Conservation (phyloP, 1,140 invertebrate species). For the Nautilus pompilius region DNA sequence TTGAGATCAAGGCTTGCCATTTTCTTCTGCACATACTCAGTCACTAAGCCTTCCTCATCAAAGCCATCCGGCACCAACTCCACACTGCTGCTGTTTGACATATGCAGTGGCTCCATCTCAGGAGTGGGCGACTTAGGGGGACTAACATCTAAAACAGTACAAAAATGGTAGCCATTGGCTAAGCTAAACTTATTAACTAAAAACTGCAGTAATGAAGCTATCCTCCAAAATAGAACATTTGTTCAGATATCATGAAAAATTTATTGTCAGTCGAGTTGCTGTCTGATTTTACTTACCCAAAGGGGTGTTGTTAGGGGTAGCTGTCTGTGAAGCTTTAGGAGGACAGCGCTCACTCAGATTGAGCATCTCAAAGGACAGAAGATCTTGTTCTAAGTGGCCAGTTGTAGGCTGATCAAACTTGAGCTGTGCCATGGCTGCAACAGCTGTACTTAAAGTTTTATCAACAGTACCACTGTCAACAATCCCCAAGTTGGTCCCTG, state of each 20-base stretch:
- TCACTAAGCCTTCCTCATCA: slow-evolving; percentile 9
- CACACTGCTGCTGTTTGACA: slow-evolving; percentile 21
- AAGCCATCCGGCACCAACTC: slow-evolving; percentile 21
- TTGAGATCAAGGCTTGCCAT: slow-evolving; percentile 20
- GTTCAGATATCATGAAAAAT: too few relatives aligned
- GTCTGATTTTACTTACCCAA: slow-evolving; percentile 19
- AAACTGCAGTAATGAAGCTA: too few relatives aligned
- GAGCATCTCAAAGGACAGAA: slow-evolving; percentile 31
- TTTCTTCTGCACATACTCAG: slow-evolving; percentile 21
- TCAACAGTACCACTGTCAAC: slow-evolving; percentile 1
- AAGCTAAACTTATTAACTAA: too few relatives aligned
- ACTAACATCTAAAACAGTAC: slow-evolving; percentile 29
- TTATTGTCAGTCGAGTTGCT: too few relatives aligned
- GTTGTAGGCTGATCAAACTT: slow-evolving; percentile 1
- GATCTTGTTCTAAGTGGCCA: slow-evolving; percentile 12
- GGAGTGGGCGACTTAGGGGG: slow-evolving; percentile 47
- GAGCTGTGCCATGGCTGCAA: slow-evolving; percentile 12
- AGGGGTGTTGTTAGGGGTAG: slow-evolving; percentile 29
- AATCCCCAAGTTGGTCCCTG: too few relatives aligned
- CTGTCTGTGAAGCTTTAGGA: slow-evolving; percentile 19
- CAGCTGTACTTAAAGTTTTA: slow-evolving; percentile 8
- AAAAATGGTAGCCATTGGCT: too few relatives aligned
- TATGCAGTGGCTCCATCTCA: slow-evolving; percentile 14
- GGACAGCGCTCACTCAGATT: slow-evolving; percentile 10
- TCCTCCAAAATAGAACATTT: too few relatives aligned